Conservation (phyloP, 2,888 invertebrate species). For the Pseudococcus jackbeardsleyi region DNA sequence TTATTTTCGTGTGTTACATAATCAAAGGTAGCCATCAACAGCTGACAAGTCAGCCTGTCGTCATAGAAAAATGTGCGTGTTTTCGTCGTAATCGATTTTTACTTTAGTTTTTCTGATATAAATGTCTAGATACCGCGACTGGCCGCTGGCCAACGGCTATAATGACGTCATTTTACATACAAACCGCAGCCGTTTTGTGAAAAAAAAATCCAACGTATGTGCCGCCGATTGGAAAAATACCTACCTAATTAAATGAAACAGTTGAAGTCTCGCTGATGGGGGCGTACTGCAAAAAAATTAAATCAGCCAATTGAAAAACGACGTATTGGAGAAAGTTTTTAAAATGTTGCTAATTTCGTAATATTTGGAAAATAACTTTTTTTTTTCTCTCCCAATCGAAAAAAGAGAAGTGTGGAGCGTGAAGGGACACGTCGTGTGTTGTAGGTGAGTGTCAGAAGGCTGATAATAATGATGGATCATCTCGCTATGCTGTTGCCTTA, state of each 20-base stretch:
- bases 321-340: slow-evolving; percentile 26
- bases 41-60: slow-evolving; percentile 62
- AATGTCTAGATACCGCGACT: slow-evolving; percentile 55
- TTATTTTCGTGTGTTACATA: slow-evolving; percentile 64
- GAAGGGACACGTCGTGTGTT: slow-evolving; percentile 65
- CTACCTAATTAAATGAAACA: not conserved
- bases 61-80: slow-evolving; percentile 64
- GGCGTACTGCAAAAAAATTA: slow-evolving; percentile 37
- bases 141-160: slow-evolving; percentile 13
- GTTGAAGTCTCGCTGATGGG: not conserved
- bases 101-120: slow-evolving; percentile 62
- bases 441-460: slow-evolving; percentile 66
- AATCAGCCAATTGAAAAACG: slow-evolving; percentile 44
- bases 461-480: slow-evolving; percentile 67
- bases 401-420: slow-evolving; percentile 53
- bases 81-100: slow-evolving; percentile 63
- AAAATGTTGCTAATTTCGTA: slow-evolving; percentile 49
- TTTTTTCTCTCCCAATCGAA: slow-evolving; percentile 27
- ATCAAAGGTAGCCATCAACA: slow-evolving; percentile 64
- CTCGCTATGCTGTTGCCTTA: slow-evolving; percentile 59
- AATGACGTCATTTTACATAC: slow-evolving; percentile 58
- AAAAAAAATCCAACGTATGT: not conserved
- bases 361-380: slow-evolving; percentile 55
- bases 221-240: not conserved
- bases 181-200: not conserved